Evolutionary conservation across 2,113 vertebrate species (phyloP), one percentile per base, ranked within the genome.

Genomic region (Pipa parva): DNA sequence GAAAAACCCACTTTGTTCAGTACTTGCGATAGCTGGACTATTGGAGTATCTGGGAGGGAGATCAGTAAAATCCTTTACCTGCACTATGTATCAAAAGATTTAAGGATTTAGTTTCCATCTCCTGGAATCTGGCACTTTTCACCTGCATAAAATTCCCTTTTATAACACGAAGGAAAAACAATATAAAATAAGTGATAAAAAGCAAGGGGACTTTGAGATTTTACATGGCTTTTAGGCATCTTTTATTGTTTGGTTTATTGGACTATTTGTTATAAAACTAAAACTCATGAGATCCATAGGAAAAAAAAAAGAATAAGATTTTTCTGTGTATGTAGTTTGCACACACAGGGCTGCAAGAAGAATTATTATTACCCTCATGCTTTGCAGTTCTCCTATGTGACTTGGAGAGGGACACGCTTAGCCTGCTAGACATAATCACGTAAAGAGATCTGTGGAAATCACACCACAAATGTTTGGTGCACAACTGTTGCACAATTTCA

Each of bases 141-240:
- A 59, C 65, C 56, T 51, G 46, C 55, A 51, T 68, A 59, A 59
- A 59, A 68, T 59, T 24, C 45, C 29, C 46, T 59, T 68, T 59
- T 68, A 59, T 59, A 59, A 51, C 65, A 59, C 65, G 59, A 59
- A 68, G 64, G 64, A 68, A 68, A 68, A 68, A 68, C 28, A 68
- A 59, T 51, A 59, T 68, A 68, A 68, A 68, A 68, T 29, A n/a
- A 59, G 64, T 25, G 46, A 59, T 68, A 51, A 59, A 51, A 59
- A 51, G 24, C 29, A 51, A 51, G 45, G 22, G 46, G 33, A 26
- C 63, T 57, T 25, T 42, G 52, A 57, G 13, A 48, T 57, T 57
- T 48, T 37, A 48, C 52, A 48, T 37, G 55, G 46, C 46, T 59
- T 68, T 51, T 51, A 68, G 55, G 56, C 46, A 27, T 11, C 27